phyloP scores from a whole-genome alignment of 2,888 invertebrate genomes.

The Diabrotica balteata region DNA sequence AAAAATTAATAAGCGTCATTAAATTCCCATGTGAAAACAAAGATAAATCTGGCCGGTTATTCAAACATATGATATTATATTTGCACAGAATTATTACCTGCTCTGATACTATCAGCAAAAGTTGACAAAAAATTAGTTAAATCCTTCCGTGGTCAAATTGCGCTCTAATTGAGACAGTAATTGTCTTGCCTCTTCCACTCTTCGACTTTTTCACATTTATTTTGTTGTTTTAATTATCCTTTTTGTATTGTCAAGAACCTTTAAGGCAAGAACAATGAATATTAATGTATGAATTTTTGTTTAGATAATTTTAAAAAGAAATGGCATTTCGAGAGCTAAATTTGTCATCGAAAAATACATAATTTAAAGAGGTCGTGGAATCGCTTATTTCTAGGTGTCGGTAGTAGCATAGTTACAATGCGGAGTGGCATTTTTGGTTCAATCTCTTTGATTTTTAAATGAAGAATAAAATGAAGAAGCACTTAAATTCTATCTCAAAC shows the following conservation, averaged over 20 bases:
- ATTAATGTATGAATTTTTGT: slow-evolving; percentile 6
- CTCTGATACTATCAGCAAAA: slow-evolving; percentile 6
- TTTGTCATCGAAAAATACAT: too few species aligned
- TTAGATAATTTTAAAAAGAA: slow-evolving; percentile 13
- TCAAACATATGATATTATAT: slow-evolving; percentile 3
- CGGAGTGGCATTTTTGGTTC: too few species aligned
- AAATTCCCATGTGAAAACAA: slow-evolving; percentile 2
- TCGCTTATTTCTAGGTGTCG: too few species aligned
- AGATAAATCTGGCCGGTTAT: slow-evolving; percentile 5
- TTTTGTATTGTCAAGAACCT: slow-evolving; percentile 5
- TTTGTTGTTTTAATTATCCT: slow-evolving; percentile 8
- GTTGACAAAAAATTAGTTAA: slow-evolving; percentile 5
- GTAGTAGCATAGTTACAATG: too few species aligned
- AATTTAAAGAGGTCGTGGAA: too few species aligned
- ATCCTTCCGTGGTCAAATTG: slow-evolving; percentile 8
- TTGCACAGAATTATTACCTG: slow-evolving; percentile 12
- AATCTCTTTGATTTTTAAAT: too few species aligned
- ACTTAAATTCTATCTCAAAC: too few species aligned
- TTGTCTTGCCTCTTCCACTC: slow-evolving; percentile 1
- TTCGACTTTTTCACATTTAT: slow-evolving; percentile 2
- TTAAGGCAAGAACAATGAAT: slow-evolving; percentile 8
- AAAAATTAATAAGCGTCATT: not conserved
- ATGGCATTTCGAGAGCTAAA: too few species aligned
- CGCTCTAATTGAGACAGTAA: slow-evolving; percentile 12
- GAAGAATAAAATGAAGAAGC: too few species aligned